Evolutionary conservation across 2,888 invertebrate genomes (phyloP), one percentile per base, ranked within the genome.

Genomic region (Hypomecis atomaria): DNA sequence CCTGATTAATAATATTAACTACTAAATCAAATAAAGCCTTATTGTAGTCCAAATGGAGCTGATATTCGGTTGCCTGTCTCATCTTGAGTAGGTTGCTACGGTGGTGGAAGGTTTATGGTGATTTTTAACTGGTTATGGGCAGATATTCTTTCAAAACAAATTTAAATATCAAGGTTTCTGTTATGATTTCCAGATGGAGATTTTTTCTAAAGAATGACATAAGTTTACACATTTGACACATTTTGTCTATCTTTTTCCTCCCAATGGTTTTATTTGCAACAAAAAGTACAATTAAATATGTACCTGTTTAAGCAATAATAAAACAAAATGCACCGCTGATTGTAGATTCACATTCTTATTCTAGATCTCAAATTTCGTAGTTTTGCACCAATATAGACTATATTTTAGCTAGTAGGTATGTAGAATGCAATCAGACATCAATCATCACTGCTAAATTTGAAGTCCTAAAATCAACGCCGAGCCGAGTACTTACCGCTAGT

Each of bases 41-140:
- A 58, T 44, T 38, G 40, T 52, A 64, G 57, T 54, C 59, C 58
- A 62, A n/a, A 56, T 61, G 40, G 57, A 57, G 60, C 57, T 75
- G 75, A 69, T 67, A 62, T 65, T 23, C 42, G 60, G 69, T 71
- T 78, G 79, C 84, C 85, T 81, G 83, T 86, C 86, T 87, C 86
- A 86, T 87, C 87, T 86, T 81, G 66, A 71, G 57, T 60, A 33
- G 65, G 62, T 62, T 66, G 67, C 70, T 66, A 64, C 63, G 72
- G 71, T 76, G 83, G 81, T 81, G 85, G 78, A 71, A 76, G 76
- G 70, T 67, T 47, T 43, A 66, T 54, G 58, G 65, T 66, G 59
- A 67, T 61, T 61, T 63, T 13, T 65, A 23, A 70, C 55, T 67
- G 63, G 71, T 69, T 71, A 59, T 71, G 80, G 75, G 75, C 75